Conservation (phyloP, 2,113 vertebrate genomes). For the Gopherus flavomarginatus region DNA sequence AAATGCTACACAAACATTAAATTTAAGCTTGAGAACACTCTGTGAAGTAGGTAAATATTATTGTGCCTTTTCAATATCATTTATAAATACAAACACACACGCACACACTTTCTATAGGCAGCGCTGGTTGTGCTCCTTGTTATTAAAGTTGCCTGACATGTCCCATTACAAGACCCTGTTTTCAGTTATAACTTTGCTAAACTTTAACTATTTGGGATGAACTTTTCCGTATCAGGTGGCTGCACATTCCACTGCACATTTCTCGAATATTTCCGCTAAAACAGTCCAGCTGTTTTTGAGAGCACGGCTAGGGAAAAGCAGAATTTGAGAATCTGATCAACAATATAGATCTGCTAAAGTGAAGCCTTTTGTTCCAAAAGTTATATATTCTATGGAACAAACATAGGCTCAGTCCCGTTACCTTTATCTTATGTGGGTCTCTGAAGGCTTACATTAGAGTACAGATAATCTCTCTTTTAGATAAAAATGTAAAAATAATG, state of each 20-base stretch:
- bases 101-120: not conserved
- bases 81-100: not conserved
- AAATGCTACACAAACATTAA: not conserved
- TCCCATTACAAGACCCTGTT: not conserved
- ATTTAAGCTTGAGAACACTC: not conserved
- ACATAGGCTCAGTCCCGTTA: conserved; percentile 15
- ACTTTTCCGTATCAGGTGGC: not conserved
- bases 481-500: conserved; percentile 20
- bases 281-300: not conserved
- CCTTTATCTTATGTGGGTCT: not conserved
- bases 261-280: not conserved
- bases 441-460: not conserved
- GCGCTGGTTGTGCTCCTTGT: not conserved
- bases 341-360: not conserved
- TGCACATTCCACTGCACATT: not conserved
- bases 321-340: not conserved
- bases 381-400: conserved; percentile 22
- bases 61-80: not conserved
- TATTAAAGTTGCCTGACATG: not conserved
- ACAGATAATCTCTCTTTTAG: conserved; percentile 54
- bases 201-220: not conserved
- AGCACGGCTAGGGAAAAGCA: not conserved
- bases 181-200: not conserved
- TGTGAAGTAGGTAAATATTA: not conserved
- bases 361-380: conserved; percentile 25